These are phyloP conservation scores for Oostethus manadensis DNA, from an alignment of 2,113 vertebrate genomes.

Conservation along the genomic window DNA sequence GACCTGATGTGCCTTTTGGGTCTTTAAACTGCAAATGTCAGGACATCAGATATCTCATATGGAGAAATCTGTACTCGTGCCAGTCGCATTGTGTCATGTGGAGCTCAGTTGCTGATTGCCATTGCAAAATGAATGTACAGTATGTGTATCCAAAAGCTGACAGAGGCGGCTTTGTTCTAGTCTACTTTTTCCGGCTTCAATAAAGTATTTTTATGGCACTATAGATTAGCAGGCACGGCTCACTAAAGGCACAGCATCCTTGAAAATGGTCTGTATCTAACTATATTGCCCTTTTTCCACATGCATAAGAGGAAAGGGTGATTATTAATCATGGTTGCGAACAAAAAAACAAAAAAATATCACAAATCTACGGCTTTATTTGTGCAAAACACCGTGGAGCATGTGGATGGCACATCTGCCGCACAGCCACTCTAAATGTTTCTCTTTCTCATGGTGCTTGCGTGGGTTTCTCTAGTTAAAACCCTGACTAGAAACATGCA, in stretches of 20 bases:
- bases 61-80: not conserved
- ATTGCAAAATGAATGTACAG: not conserved
- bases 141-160: not conserved
- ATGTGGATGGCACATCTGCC: no score
- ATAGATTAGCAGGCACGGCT: not conserved
- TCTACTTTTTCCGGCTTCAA: conserved; percentile 3
- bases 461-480: no score
- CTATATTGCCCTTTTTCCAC: no score
- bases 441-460: no score
- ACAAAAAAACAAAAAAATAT: no score
- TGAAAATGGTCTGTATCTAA: no score
- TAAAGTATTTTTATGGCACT: conserved; percentile 1
- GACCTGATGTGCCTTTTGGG: conserved; percentile 5
- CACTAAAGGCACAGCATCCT: not conserved
- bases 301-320: no score
- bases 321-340: no score
- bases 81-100: not conserved
- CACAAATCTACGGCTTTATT: no score
- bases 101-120: not conserved
- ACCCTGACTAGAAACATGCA: no score
- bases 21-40: conserved; percentile 16
- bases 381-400: no score
- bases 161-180: conserved; percentile 5
- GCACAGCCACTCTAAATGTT: no score
- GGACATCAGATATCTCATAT: not conserved